phyloP scores from a whole-genome alignment of 2,888 invertebrate species.

The Parelbella ahira region DNA sequence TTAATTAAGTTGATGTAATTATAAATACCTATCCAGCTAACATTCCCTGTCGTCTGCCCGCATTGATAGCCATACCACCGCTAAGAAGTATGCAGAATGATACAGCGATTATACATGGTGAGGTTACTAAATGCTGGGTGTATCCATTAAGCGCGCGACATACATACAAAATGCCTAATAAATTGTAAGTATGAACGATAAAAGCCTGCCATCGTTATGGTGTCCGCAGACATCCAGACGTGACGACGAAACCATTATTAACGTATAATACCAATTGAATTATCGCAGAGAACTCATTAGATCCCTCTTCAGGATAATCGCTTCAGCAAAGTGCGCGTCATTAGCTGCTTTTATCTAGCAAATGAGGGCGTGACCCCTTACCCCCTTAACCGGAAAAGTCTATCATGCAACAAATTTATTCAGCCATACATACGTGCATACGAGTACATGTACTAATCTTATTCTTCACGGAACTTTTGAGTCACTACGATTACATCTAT shows the following conservation, averaged over 20 bases:
- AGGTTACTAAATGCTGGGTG: slow-evolving; percentile 42
- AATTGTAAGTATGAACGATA: slow-evolving; percentile 39
- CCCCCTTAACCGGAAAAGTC: slow-evolving; percentile 16
- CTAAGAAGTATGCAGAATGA: slow-evolving; percentile 14
- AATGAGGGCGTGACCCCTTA: slow-evolving; percentile 12
- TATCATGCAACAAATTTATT: slow-evolving; percentile 13
- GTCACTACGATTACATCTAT: background rate
- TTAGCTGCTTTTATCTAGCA: slow-evolving; percentile 15
- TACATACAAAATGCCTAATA: slow-evolving; percentile 66
- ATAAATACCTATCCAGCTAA: too few species aligned
- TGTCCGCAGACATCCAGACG: slow-evolving; percentile 45
- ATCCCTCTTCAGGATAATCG: slow-evolving; percentile 21
- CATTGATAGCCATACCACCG: too few species aligned
- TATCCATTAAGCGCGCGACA: slow-evolving; percentile 50
- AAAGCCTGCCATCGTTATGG: slow-evolving; percentile 38
- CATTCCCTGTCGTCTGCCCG: slow-evolving; percentile 35
- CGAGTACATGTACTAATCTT: slow-evolving; percentile 4
- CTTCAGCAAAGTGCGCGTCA: slow-evolving; percentile 22
- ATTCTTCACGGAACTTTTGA: slow-evolving; percentile 5
- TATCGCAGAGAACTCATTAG: slow-evolving; percentile 25
- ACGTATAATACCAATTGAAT: slow-evolving; percentile 23
- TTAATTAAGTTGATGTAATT: too few species aligned
- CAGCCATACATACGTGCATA: background rate
- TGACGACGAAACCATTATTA: slow-evolving; percentile 33
- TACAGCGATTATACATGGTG: slow-evolving; percentile 34